phyloP scores from a whole-genome alignment of 2,888 invertebrate species.

The Drosophila borborema region DNA sequence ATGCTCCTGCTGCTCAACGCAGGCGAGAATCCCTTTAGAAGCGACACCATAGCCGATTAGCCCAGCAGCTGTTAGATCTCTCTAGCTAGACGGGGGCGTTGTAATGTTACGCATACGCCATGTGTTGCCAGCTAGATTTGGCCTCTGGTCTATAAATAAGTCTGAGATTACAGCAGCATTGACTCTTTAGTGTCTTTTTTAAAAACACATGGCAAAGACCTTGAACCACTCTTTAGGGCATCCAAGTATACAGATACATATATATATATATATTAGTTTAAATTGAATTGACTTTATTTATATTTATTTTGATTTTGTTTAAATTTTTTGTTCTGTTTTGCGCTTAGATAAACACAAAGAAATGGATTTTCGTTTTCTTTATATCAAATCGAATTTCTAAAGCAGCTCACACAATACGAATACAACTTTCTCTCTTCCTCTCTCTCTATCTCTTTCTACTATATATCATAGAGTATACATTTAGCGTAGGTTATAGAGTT shows the following conservation, averaged over 20 bases:
- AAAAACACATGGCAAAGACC: conserved; percentile 73
- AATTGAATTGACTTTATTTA: conserved; percentile 8
- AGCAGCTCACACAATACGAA: conserved; percentile 21
- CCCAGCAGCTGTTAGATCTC: not conserved
- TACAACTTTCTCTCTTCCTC: not conserved
- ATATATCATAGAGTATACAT: conserved; percentile 1
- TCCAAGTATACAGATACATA: not conserved
- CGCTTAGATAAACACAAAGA: conserved; percentile 62
- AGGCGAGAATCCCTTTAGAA: conserved; percentile 76
- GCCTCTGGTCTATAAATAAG: conserved; percentile 42
- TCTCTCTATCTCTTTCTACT: conserved; percentile 4
- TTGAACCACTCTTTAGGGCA: conserved; percentile 58
- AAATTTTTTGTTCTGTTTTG: conserved; percentile 39
- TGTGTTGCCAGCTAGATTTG: conserved; percentile 12
- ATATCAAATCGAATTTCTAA: conserved; percentile 68
- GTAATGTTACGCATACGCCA: conserved; percentile 41
- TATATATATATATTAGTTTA: conserved; percentile 9
- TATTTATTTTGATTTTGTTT: conserved; percentile 43
- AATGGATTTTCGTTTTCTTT: conserved; percentile 74
- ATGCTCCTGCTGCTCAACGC: conserved; percentile 82
- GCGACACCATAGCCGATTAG: conserved; percentile 76
- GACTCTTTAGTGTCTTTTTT: conserved; percentile 58
- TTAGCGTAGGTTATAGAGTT: conserved; percentile 26
- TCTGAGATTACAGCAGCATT: conserved; percentile 23
- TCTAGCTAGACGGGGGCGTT: conserved; percentile 9